phyloP scores from a whole-genome alignment of 2,113 vertebrate genomes.

The Antidorcas marsupialis region DNA sequence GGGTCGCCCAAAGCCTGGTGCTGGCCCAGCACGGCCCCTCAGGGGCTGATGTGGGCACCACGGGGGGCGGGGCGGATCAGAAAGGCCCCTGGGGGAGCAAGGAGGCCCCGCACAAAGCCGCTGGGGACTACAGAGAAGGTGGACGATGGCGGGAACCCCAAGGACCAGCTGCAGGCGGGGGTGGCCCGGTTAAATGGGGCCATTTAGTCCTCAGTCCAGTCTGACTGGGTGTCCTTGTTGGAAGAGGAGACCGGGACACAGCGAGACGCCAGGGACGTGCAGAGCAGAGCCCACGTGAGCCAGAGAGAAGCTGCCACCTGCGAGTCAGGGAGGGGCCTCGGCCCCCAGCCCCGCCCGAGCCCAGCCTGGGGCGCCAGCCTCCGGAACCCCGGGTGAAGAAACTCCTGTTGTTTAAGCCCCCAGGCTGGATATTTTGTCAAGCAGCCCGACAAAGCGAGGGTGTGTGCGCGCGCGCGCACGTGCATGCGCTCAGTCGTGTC shows the following conservation, averaged over 20 bases:
- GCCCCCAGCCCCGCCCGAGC: accelerated
- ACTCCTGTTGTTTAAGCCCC: accelerated
- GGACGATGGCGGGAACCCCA: accelerated
- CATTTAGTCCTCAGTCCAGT: accelerated
- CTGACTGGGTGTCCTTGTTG: background rate
- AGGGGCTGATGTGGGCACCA: accelerated
- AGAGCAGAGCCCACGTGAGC: accelerated
- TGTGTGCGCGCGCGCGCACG: background rate
- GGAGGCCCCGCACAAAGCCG: accelerated
- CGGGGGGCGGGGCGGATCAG: no score
- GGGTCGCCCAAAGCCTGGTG: background rate
- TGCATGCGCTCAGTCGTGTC: accelerated
- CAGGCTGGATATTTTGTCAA: accelerated
- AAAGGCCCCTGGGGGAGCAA: background rate
- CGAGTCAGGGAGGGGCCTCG: background rate
- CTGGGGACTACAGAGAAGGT: accelerated
- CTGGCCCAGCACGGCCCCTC: background rate
- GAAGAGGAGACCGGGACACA: background rate
- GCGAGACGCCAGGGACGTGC: accelerated
- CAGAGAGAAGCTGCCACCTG: no score
- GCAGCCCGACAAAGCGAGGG: background rate
- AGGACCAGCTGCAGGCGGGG: background rate
- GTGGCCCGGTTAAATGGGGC: background rate
- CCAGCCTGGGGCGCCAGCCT: background rate
- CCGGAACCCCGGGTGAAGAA: no score